These are phyloP conservation scores for Acrobasis suavella DNA, from an alignment of 2,888 invertebrate genomes.

Conservation along the genomic window DNA sequence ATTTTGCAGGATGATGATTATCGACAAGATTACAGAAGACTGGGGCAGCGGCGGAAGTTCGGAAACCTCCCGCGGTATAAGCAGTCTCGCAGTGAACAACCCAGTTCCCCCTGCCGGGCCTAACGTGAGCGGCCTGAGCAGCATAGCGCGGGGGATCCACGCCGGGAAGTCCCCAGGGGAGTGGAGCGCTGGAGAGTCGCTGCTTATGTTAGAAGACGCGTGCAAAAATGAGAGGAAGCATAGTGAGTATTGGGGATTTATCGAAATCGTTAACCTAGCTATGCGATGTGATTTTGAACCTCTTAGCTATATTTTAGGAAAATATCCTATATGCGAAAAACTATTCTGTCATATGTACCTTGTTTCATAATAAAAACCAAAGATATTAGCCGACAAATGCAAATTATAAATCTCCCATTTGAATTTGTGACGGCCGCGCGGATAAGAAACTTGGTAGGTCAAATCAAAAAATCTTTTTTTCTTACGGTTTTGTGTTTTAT, in stretches of 20 bases:
- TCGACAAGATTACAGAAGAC: slow-evolving; percentile 72
- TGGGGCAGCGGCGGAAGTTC: slow-evolving; percentile 55
- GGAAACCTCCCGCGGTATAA: slow-evolving; percentile 41
- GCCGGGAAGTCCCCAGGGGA: slow-evolving; percentile 75
- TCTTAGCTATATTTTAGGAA: too few relatives aligned
- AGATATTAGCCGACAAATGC: too few relatives aligned
- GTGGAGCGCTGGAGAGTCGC: slow-evolving; percentile 76
- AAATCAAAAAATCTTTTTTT: too few relatives aligned
- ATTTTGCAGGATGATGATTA: slow-evolving; percentile 61
- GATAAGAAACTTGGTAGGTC: too few relatives aligned
- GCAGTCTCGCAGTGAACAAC: slow-evolving; percentile 32
- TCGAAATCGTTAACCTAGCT: too few relatives aligned
- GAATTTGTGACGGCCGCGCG: too few relatives aligned
- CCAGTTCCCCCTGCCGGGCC: slow-evolving; percentile 27
- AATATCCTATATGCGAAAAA: too few relatives aligned
- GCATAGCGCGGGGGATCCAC: slow-evolving; percentile 53
- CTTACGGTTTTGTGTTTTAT: too few relatives aligned
- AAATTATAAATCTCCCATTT: too few relatives aligned
- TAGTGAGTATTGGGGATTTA: slow-evolving; percentile 47
- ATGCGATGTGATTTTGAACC: too few relatives aligned
- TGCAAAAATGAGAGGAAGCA: slow-evolving; percentile 77
- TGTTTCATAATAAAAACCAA: too few relatives aligned
- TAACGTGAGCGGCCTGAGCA: background rate
- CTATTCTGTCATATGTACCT: too few relatives aligned
- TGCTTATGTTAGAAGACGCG: slow-evolving; percentile 75